phyloP scores from a whole-genome alignment of 2,888 invertebrate genomes.

The Hypena proboscidalis region DNA sequence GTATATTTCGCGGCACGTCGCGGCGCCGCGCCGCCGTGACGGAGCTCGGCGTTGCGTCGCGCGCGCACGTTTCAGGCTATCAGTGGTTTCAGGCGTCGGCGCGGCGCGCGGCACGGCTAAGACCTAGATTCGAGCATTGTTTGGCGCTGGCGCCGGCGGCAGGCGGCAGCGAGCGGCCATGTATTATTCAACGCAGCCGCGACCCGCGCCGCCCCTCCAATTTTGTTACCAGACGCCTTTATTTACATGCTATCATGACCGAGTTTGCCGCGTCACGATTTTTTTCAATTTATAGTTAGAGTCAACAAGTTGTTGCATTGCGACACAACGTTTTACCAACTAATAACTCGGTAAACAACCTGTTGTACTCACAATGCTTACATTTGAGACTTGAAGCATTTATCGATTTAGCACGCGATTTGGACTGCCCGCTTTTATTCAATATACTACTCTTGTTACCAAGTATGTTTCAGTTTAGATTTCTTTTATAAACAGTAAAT shows the following conservation, averaged over 20 bases:
- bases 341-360: constrained; percentile 19
- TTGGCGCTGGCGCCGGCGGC: constrained; percentile 46
- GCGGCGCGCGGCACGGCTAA: constrained; percentile 42
- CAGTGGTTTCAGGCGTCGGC: constrained; percentile 39
- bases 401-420: constrained; percentile 19
- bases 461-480: no score
- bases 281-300: constrained; percentile 62
- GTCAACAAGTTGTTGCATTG: constrained; percentile 56
- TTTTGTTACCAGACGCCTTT: constrained; percentile 72
- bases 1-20: constrained; percentile 4
- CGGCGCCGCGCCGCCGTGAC: constrained; percentile 7
- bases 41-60: not conserved
- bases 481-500: no score
- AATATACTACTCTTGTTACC: no score
- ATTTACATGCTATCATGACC: constrained; percentile 76
- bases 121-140: constrained; percentile 70
- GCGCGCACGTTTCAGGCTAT: constrained; percentile 47
- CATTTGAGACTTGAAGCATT: constrained; percentile 13
- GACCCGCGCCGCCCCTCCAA: constrained; percentile 77
- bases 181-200: constrained; percentile 79
- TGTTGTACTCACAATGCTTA: constrained; percentile 15
- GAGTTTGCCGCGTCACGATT: constrained; percentile 71
- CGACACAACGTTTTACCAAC: constrained; percentile 44
- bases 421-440: not conserved
- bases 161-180: constrained; percentile 64